Percentiles rank a stretch among this genome's conserved stretches.
phyloP scores from a whole-genome alignment of 2,888 invertebrate genomes.

The Bellardia pandia region DNA sequence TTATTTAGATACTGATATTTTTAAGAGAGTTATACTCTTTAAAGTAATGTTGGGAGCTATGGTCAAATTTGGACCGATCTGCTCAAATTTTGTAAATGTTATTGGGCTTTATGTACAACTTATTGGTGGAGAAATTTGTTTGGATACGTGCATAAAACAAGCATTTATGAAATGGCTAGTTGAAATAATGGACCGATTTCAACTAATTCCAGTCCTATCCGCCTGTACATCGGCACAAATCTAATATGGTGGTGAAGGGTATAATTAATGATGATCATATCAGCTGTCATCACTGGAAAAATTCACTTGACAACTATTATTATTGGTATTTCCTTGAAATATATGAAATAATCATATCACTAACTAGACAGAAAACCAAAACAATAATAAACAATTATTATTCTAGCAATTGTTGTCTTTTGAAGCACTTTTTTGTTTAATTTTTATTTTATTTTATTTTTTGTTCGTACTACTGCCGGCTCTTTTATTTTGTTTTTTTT shows the following conservation, averaged over 20 bases:
- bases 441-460: neutral
- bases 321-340: neutral
- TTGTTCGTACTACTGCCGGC: neutral
- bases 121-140: too few relatives aligned
- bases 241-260: neutral
- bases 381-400: neutral
- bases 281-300: neutral
- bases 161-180: too few relatives aligned
- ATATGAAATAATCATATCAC: conserved; percentile 15
- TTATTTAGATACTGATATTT: too few relatives aligned
- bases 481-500: neutral
- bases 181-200: too few relatives aligned
- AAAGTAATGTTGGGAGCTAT: too few relatives aligned
- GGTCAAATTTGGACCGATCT: too few relatives aligned
- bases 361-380: neutral
- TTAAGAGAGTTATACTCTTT: too few relatives aligned
- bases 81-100: too few relatives aligned
- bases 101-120: too few relatives aligned
- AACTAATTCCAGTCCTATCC: too few relatives aligned
- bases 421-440: neutral
- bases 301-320: neutral
- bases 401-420: neutral
- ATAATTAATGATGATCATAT: neutral
- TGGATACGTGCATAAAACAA: too few relatives aligned
- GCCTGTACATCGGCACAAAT: too few relatives aligned